Evolutionary conservation across 1,140 invertebrate species (phyloP).

Genomic region (Hycleus phaleratus): DNA sequence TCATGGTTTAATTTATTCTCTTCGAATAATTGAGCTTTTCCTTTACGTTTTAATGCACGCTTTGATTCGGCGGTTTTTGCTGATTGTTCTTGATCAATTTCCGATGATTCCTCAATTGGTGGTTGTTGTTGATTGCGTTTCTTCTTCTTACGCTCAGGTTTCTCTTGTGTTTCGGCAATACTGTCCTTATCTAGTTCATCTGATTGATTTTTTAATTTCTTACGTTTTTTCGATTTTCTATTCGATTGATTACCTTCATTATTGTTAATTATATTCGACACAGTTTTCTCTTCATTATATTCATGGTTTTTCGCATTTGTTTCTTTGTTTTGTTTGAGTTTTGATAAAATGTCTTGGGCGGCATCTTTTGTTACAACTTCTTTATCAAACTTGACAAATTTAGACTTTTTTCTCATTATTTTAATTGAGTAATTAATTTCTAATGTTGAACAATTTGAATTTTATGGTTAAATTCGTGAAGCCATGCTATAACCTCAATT

Average conservation of each 20-base stretch:
- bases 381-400: conserved; percentile 17
- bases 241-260: background rate
- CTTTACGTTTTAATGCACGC: conserved; percentile 25
- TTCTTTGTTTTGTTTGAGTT: background rate
- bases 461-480: too few relatives aligned
- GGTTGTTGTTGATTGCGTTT: background rate
- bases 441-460: too few relatives aligned
- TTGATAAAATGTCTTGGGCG: conserved; percentile 17
- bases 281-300: background rate
- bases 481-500: too few relatives aligned
- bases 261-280: background rate
- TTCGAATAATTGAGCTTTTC: conserved; percentile 24
- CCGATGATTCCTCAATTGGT: background rate
- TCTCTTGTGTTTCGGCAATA: background rate
- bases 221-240: background rate
- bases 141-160: conserved; percentile 1
- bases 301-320: background rate
- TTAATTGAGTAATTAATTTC: too few relatives aligned
- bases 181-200: too few relatives aligned
- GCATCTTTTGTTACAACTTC: conserved; percentile 22
- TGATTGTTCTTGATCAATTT: background rate
- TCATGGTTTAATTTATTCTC: conserved; percentile 29
- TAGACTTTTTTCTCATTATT: too few relatives aligned
- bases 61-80: conserved; percentile 26
- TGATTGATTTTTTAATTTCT: background rate